Percentiles rank a stretch among this genome's conserved stretches.
These are phyloP conservation scores for Talpa occidentalis DNA, from an alignment of 2,113 vertebrate genomes.

Conservation along the genomic window DNA sequence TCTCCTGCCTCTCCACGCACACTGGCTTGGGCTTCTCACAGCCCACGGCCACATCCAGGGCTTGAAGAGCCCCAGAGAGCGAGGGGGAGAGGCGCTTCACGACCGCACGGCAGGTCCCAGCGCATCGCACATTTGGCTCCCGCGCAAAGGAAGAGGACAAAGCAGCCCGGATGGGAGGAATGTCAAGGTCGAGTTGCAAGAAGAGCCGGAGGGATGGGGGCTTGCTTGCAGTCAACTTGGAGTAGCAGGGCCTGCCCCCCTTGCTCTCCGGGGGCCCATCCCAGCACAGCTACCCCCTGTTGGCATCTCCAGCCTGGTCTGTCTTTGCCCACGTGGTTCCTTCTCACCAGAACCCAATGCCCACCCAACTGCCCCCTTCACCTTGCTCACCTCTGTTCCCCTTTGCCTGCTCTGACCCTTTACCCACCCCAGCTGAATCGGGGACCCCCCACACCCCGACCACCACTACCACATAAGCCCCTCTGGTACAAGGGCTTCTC, in stretches of 20 bases:
- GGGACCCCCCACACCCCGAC: not conserved
- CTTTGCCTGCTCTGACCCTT: not conserved
- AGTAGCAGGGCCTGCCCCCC: fast-evolving
- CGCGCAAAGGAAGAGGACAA: not conserved
- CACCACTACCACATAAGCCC: not conserved
- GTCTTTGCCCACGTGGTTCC: not conserved
- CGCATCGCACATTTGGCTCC: not conserved
- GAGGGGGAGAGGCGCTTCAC: not conserved
- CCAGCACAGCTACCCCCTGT: not conserved
- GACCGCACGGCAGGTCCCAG: not conserved
- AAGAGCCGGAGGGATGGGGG: not conserved
- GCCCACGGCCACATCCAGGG: not conserved
- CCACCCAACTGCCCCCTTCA: fast-evolving
- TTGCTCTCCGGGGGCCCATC: not conserved
- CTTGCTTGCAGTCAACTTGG: fast-evolving
- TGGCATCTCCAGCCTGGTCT: fast-evolving
- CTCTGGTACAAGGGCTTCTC: not conserved
- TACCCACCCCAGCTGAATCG: not conserved
- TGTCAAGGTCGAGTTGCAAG: not conserved
- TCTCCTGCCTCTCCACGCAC: not conserved
- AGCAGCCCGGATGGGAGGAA: too few relatives aligned
- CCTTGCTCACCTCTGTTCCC: not conserved
- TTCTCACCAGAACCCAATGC: not conserved
- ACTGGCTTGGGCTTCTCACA: not conserved
- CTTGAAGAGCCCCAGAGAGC: not conserved